These are phyloP conservation scores for Decapterus maruadsi DNA, from an alignment of 2,797 vertebrate species.

Conservation along the genomic window DNA sequence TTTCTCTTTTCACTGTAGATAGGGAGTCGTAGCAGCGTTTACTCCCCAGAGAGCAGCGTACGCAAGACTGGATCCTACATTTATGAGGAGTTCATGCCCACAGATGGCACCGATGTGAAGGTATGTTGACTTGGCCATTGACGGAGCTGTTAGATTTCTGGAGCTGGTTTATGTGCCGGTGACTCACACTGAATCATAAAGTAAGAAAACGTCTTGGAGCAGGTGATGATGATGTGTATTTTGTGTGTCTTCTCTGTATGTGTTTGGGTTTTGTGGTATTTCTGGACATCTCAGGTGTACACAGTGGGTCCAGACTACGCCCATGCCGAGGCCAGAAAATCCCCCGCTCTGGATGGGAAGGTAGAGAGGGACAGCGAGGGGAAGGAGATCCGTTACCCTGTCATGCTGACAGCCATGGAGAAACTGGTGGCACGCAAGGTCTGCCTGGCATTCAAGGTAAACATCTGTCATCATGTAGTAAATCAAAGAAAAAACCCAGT, in stretches of 20 bases:
- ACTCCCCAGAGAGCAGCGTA: constrained; percentile 95
- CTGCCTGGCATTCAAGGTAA: constrained; percentile 96
- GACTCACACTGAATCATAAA: neutral
- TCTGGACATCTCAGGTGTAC: constrained; percentile 80
- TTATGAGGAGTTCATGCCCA: constrained; percentile 99
- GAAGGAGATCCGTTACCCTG: constrained; percentile 97
- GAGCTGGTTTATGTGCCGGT: neutral
- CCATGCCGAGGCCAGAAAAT: constrained; percentile 96
- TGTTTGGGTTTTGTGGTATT: neutral
- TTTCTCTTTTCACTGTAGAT: constrained; percentile 84
- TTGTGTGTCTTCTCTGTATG: neutral
- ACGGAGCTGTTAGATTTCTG: neutral
- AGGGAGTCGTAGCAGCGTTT: constrained; percentile 97
- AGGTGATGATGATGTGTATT: too few species aligned
- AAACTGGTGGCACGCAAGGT: constrained; percentile 97
- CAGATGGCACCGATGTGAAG: constrained; percentile 98
- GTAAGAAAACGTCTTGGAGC: neutral
- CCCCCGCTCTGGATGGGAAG: constrained; percentile 96
- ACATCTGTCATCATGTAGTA: neutral
- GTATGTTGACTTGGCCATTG: constrained; percentile 67
- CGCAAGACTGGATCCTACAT: constrained; percentile 98
- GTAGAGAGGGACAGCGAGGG: constrained; percentile 97
- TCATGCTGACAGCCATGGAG: constrained; percentile 98
- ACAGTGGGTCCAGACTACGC: constrained; percentile 97
- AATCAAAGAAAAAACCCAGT: neutral